Percentiles rank a stretch among this genome's conserved stretches.
phyloP scores from a whole-genome alignment of 2,888 invertebrate species.

The Mythimna ferrago region DNA sequence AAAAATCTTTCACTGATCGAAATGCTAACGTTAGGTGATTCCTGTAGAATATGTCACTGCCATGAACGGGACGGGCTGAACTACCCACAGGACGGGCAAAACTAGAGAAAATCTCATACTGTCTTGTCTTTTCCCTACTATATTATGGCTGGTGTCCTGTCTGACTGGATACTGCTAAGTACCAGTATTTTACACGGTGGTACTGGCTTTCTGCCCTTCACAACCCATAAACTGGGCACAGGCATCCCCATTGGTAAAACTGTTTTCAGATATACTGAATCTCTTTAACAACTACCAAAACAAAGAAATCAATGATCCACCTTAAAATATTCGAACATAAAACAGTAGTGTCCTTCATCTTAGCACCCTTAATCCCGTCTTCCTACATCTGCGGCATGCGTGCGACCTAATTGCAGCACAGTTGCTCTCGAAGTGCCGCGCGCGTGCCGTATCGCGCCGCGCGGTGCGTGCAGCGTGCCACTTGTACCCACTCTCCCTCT shows the following conservation, averaged over 20 bases:
- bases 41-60: not conserved
- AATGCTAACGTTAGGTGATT: no score
- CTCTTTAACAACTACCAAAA: not conserved
- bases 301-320: no score
- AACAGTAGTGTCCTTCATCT: not conserved
- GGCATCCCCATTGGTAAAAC: not conserved
- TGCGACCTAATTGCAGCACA: slow-evolving; percentile 63
- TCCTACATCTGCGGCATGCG: slow-evolving; percentile 55
- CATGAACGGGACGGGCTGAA: no score
- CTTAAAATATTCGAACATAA: not conserved
- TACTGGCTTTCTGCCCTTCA: no score
- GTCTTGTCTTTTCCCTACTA: no score
- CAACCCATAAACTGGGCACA: no score
- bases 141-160: no score
- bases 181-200: no score
- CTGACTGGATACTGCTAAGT: no score
- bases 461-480: slow-evolving; percentile 54
- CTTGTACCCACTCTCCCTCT: slow-evolving; percentile 19
- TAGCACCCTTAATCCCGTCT: not conserved
- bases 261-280: not conserved
- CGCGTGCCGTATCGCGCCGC: slow-evolving; percentile 66
- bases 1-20: no score
- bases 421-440: slow-evolving; percentile 34
- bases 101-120: no score
- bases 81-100: no score